Base-by-base conservation (phyloP, 2,797 vertebrate genomes). In the Hephaestus fuliginosus region DNA sequence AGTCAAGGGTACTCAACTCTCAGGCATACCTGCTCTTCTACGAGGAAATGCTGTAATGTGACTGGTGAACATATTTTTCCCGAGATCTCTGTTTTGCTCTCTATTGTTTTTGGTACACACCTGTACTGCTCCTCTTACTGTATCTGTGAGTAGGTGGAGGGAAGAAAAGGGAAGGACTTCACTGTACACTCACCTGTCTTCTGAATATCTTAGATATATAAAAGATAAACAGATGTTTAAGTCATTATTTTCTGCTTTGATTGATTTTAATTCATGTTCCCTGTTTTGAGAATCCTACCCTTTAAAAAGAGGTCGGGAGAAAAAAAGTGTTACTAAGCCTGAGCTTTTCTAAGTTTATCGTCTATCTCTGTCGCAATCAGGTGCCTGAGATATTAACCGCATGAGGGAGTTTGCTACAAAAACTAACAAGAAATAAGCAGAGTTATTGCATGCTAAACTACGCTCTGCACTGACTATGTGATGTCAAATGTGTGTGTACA, bases 11-110 rank as follows among this genome's bases (percentile, higher is more conserved):
- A 56, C 95, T 99, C 70, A 96, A 96, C 95, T 97, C 98, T 95
- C 98, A 99, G 95, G 98, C 98, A 1, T 99, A 99, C 91, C 95
- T 99, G 92, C 97, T 99, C 89, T 99, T 99, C 93, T 99, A 99
- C 82, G 98, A 99, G 95, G 97, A 97, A 93, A 86, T 97, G 78
- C 91, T 96, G 67, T 97, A 95, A 90, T 43, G 63, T 82, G 88
- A 84, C 84, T 14, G 48, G 14, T 9, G 5, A 61, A 53, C 43
- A 41, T 18, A 13, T 51, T 76, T 81, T 75, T 48, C 44, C 57
- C 53, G 8, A 25, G 18, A 83, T 63, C 56, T 63, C 17, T 20
- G n/a, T 83, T 81, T 70, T 28, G 61, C 72, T 80, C 82, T 65
- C 18, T 70, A 9, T 69, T 78, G 14, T 71, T 86, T 83, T 78